Evolutionary conservation across 37 sponge, comb jelly and placozoan genomes (phyloP), one percentile per base, ranked within the genome.

Genomic region (Ianthella basta): DNA sequence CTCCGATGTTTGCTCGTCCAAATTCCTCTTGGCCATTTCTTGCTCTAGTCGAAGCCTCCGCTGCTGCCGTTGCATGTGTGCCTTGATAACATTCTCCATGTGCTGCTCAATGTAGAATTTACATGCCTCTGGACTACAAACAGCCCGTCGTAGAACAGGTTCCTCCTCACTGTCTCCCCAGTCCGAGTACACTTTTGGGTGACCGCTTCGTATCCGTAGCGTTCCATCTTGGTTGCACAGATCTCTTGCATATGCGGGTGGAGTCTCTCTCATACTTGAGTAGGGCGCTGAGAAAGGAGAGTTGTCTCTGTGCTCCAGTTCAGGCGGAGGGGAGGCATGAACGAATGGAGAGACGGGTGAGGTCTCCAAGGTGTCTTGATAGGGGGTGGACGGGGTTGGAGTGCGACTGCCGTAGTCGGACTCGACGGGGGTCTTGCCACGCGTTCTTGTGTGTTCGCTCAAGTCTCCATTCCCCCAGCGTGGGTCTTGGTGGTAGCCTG

Each of bases 81-180:
- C 81, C 41, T 88, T 93, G 60, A 90, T 60, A 30, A 98, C 88
- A 39, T 93, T 95, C 88, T 95, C 96, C 4, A 98, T 90, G 60
- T 95, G 96, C 64, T 95, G 94, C 81, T 98, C 96, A 81, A 95
- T 93, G 80, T 90, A 95, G 82, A 97, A 97, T 85, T 97, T 97
- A 68, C 92, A 95, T 3, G 98, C 98, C 65, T 97, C 98, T 12
- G 95, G 91, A 27, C 95, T 88, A 19, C 91, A 88, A 0, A 88
- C 60, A 1, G 93, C 86, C n/a, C 95, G 80, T 21, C 74, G 78
- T 18, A 85, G 66, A 0, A 85, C 84, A 5, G 44, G 79, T 36
- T 92, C 93, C 80, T 91, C 95, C 60, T 94, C 95, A 61, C 89
- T 91, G 64, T 90, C 89, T 20, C 83, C 75, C 6, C 85, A 67